Base-by-base conservation (phyloP, 2,113 vertebrate species). In the Saccopteryx leptura region DNA sequence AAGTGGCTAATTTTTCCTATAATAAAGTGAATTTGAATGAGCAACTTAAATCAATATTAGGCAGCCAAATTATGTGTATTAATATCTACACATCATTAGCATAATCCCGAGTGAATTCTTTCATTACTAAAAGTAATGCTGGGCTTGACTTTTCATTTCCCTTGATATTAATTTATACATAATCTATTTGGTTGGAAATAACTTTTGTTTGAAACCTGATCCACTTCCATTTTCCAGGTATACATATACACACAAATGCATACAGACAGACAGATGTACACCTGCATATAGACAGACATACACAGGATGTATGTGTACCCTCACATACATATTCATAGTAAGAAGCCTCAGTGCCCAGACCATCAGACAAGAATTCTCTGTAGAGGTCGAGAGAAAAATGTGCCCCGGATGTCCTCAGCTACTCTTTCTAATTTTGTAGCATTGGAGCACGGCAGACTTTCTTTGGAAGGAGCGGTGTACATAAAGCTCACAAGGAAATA, bases 31-130 rank as follows among this genome's bases (percentile, higher is more conserved):
- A 97, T 97, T 54, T 90, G 82, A 98, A 97, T 96, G 93, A 97
- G 89, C 93, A 96, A 96, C 94, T 95, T 95, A 97, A 98, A 97
- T 97, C 96, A 98, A 84, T 93, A 97, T 96, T 92, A 97, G 86
- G 94, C 91, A 94, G 82, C 83, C 90, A 75, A 95, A 98, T 97
- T 96, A 95, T 96, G 83, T 78, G 26, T 96, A 97, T 97, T 97
- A 97, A 97, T 97, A 97, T 94, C 89, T 90, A 72, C 46, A 96
- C 12, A 91, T 86, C 82, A 95, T 98, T 98, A 97, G 89, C 91
- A 96, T 90, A 96, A 93, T 87, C 96, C 93, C 97, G 82, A 91
- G 91, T 91, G 97, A 80, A 94, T 94, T 87, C 23, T 87, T 96
- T 97, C 66, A 94, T 96, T 96, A 95, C 79, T 87, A 60, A 93